A percentile compares a stretch with the other conserved stretches of the same genome.
Conservation (phyloP, 2,797 vertebrate genomes). For the Chiroxiphia lanceolata region DNA sequence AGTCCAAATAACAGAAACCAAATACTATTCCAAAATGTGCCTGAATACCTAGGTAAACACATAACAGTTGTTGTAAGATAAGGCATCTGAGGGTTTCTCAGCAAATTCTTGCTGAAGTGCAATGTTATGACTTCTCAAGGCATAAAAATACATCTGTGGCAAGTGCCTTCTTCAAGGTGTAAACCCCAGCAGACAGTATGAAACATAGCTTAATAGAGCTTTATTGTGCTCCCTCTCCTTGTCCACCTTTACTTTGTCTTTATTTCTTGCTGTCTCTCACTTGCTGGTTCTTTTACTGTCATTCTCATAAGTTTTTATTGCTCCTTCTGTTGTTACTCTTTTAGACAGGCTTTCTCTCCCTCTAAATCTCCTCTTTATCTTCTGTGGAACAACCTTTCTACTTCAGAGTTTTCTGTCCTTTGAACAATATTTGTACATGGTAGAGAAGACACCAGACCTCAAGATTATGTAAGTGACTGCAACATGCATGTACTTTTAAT, state of each 20-base stretch:
- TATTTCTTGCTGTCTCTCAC: background rate
- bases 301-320: background rate
- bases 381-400: background rate
- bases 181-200: background rate
- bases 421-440: background rate
- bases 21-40: background rate
- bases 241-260: slow-evolving; percentile 7
- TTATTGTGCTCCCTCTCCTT: background rate
- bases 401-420: background rate
- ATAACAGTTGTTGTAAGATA: background rate
- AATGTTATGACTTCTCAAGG: background rate
- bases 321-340: background rate
- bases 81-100: background rate
- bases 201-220: background rate
- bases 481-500: background rate
- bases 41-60: background rate
- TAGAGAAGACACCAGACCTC: background rate
- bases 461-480: background rate
- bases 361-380: background rate
- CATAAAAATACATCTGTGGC: background rate
- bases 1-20: background rate
- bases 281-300: background rate
- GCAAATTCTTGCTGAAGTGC: background rate
- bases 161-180: background rate
- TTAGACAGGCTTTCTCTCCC: background rate